Conservation (phyloP, 2,113 vertebrate species). For the Ophthalmolycus amberensis region DNA sequence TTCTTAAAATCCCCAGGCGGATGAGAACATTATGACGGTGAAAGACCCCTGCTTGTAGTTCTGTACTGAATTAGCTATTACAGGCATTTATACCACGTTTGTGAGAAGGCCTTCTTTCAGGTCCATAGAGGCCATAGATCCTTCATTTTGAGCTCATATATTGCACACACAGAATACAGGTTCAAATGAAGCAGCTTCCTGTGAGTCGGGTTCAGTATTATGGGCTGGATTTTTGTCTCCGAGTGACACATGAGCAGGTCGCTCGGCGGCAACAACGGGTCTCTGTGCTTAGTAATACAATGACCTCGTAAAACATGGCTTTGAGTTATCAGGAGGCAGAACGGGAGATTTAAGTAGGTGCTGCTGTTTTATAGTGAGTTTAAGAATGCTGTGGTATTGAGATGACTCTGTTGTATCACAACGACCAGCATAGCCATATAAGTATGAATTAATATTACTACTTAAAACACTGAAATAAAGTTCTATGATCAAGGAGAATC, state of each 20-base stretch:
- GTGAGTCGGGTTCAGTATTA: background rate
- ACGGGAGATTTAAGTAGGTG: background rate
- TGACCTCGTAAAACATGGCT: background rate
- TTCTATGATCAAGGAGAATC: slow-evolving; percentile 6
- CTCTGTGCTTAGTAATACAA: background rate
- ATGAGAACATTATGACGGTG: slow-evolving; percentile 42
- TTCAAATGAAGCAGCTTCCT: background rate
- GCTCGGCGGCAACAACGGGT: background rate
- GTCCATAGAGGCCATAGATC: background rate
- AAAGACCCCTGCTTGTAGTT: slow-evolving; percentile 16
- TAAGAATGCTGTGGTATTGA: background rate
- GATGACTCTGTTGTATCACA: background rate
- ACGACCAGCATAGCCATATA: background rate
- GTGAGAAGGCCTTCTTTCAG: background rate
- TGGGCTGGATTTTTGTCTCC: background rate
- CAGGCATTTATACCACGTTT: background rate
- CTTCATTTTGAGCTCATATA: background rate
- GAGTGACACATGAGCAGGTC: background rate
- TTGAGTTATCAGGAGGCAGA: background rate
- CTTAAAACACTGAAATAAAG: background rate
- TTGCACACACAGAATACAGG: background rate
- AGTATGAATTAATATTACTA: background rate
- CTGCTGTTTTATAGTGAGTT: too few species aligned
- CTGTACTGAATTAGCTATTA: slow-evolving; percentile 7
- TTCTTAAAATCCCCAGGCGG: slow-evolving; percentile 8